Evolutionary conservation across 2,888 invertebrate genomes (phyloP), one percentile per base, ranked within the genome.

Genomic region (Blera fallax): DNA sequence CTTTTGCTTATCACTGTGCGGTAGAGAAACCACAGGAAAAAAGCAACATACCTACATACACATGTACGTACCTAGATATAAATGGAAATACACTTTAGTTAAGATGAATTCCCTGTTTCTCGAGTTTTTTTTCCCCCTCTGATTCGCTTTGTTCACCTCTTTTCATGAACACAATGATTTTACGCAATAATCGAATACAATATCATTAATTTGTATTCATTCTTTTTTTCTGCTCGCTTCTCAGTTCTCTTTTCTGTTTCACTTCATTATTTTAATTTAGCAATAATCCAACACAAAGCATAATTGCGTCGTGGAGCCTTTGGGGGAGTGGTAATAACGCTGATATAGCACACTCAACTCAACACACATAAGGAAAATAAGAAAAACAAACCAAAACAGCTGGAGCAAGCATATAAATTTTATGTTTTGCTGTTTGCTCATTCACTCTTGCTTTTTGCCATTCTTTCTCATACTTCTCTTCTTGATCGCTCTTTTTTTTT

Each of bases 371-470:
- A 48, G 18, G 14, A 48, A 27, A 54, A 16, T 10, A 21, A n/a
- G 29, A 58, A 29, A 54, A 56, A 76, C 58, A 72, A 65, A 72
- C 29, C 21, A 24, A 67, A 83, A 83, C 82, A 83, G 82, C 82
- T 83, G 82, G 72, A 37, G 18, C 37, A 34, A 29, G 1, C 21
- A 60, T 37, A 32, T 34, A 65, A 29, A 52, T 67, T 62, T 73
- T 21, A 76, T 81, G 69, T 70, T n/a, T 81, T 52, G 74, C 27
- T 52, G 14, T 58, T 73, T 67, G 52, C 60, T 65, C 67, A 60
- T 54, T 48, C 40, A 81, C 69, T 81, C 50, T 79, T 79, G 64
- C 65, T 72, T 79, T 70, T 48, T 73, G 65, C 72, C 60, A 72
- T 78, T 60, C 24, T 48, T 50, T 73, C 29, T 69, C 60, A 32